Base-by-base conservation (phyloP, 2,113 vertebrate species). In the Actinemys pallida region DNA sequence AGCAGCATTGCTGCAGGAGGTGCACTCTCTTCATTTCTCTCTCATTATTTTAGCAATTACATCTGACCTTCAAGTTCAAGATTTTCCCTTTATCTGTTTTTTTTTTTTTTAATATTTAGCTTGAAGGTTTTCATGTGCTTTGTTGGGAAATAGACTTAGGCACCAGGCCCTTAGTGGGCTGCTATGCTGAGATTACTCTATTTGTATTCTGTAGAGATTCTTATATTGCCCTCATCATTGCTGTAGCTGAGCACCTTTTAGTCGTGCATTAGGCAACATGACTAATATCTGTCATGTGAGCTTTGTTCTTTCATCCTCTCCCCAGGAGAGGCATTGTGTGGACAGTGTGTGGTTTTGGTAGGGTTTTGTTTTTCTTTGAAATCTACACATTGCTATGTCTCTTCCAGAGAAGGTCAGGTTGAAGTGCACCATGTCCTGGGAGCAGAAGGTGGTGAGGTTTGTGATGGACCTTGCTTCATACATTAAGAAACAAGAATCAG, bases 21-120 rank as follows among this genome's bases (percentile, higher is more conserved):
- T 84, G 35, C 7, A 78, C 62, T 81, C 85, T 89, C 75, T 82
- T 86, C 83, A 54, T 88, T 87, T 93, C 80, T 93, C 87, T 72
- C 16, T 87, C 65, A 80, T 95, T 97, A 92, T 50, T 94, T 81
- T 93, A 81, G 72, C 31, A 57, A 47, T 92, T 90, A 79, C 54
- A 75, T 49, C 31, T 90, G 76, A 94, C 27, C 59, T 87, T 94
- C 52, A 50, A 88, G 83, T 86, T 91, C 31, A 92, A 87, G 27
- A 53, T 13, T 62, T n/a, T 49, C 19, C 3, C 3, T 83, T 84
- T 81, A 47, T 45, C 47, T 49, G 25, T 5, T 35, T 5, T 80
- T 54, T 84, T 69, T 35, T 5, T 35, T 5, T 42, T 27, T 27
- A 82, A 47, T 25, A 95, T 29, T 3, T n/a, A 11, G 4, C 87